Base-by-base conservation (phyloP, 1,140 invertebrate genomes). In the Saxidomus purpurata region DNA sequence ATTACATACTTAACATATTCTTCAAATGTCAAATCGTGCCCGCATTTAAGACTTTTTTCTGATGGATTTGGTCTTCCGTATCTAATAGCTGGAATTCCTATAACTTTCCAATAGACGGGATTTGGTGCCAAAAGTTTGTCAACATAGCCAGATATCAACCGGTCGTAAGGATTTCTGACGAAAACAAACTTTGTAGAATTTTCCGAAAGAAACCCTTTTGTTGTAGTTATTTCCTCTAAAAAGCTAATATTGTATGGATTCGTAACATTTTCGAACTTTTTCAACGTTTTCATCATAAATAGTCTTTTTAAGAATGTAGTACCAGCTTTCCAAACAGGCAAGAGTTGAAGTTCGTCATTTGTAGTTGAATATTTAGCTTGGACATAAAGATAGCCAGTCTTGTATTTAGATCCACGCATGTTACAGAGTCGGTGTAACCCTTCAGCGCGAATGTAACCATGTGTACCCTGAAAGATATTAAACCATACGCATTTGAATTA, bases 101-200 rank as follows among this genome's bases (percentile, higher is more conserved):
- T 61, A 9, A 47, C 28, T 55, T 84, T 83, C 87, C 87, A 89
- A 34, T 83, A 89, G 28, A 74, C 31, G n/a, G 87, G 80, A 71
- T 89, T 89, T 40, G 80, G 87, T 15, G 87, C 80, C 15, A 76
- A n/a, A 0, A 89, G 9, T 40, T 89, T 89, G 59, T 89, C 87
- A 22, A 89, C 67, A 38, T 89, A 89, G 2, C 47, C 19, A 34
- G 87, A 89, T 6, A 89, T 25, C 28, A 89, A 34, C 8, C 87
- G 34, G 13, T 74, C 36, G 28, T 89, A 89, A 1, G 87, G 87
- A 76, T 89, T 61, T 38, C 87, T 47, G 19, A 82, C 79, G 63
- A 89, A 89, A 36, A 89, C 19, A 59, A 83, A 89, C 31, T 17
- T 59, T 82, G 63, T 59, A 11, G 38, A 4, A 11, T 1, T 38